phyloP scores from a whole-genome alignment of 1,140 invertebrate species.

The Drosophila dunni region DNA sequence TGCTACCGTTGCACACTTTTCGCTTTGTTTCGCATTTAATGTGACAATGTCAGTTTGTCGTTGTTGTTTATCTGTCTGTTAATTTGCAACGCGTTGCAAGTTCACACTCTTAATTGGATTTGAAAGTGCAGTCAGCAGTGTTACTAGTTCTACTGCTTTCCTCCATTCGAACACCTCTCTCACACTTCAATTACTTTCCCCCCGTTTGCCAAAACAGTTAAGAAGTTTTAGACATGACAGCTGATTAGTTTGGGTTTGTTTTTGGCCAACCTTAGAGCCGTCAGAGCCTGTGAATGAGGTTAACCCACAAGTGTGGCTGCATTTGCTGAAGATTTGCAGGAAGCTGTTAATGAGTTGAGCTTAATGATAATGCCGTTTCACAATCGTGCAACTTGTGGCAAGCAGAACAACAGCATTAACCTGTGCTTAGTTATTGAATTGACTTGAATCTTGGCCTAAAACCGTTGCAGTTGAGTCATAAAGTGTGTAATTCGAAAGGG shows the following conservation, averaged over 20 bases:
- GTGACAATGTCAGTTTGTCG: conserved; percentile 74
- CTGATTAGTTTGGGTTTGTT: conserved; percentile 67
- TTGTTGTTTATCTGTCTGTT: conserved; percentile 68
- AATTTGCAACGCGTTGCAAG: conserved; percentile 70
- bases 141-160: conserved; percentile 13
- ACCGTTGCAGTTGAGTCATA: background rate
- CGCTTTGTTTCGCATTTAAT: conserved; percentile 73
- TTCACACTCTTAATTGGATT: conserved; percentile 82
- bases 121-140: conserved; percentile 65
- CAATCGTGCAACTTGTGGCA: background rate
- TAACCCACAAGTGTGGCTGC: conserved; percentile 42
- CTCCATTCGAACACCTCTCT: background rate
- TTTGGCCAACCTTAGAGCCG: conserved; percentile 16
- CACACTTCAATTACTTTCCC: conserved; percentile 2
- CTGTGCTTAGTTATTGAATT: conserved; percentile 13
- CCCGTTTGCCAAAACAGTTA: background rate
- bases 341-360: conserved; percentile 48
- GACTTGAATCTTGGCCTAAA: conserved; percentile 1
- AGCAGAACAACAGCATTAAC: conserved; percentile 10
- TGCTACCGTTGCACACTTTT: conserved; percentile 75
- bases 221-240: conserved; percentile 60
- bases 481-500: background rate
- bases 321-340: conserved; percentile 1
- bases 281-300: conserved; percentile 62
- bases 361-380: conserved; percentile 53